phyloP scores from a whole-genome alignment of 2,797 vertebrate genomes.

The Sternarchorhynchus goeldii region DNA sequence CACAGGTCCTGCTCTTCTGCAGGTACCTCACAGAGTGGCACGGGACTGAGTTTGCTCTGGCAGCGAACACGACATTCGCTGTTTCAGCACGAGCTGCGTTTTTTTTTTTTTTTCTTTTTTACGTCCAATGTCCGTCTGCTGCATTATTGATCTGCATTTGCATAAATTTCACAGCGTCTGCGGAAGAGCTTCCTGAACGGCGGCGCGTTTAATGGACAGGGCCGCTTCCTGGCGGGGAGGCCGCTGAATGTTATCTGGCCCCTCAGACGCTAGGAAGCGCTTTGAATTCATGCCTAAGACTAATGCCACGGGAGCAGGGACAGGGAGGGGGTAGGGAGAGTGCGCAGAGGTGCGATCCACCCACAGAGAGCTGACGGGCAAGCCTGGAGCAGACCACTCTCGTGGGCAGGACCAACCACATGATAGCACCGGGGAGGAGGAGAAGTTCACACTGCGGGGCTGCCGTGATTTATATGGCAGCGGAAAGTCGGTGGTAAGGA shows the following conservation, averaged over 20 bases:
- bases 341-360: constrained; percentile 56
- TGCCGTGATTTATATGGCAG: constrained; percentile 41
- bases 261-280: constrained; percentile 38
- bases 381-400: constrained; percentile 38
- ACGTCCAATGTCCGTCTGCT: constrained; percentile 35
- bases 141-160: constrained; percentile 54
- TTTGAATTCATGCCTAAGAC: constrained; percentile 61
- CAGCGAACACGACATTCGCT: neutral
- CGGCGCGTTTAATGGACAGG: constrained; percentile 50
- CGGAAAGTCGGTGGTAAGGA: constrained; percentile 39
- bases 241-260: constrained; percentile 48
- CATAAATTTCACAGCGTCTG: constrained; percentile 46
- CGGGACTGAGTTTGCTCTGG: neutral
- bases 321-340: constrained; percentile 56
- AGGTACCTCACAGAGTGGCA: neutral
- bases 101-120: neutral
- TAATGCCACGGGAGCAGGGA: constrained; percentile 69
- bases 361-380: constrained; percentile 48
- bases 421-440: constrained; percentile 6
- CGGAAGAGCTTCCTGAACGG: constrained; percentile 29
- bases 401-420: constrained; percentile 34
- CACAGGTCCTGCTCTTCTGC: neutral
- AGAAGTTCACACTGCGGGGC: constrained; percentile 19
- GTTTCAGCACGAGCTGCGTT: constrained; percentile 8
- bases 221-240: constrained; percentile 8